Percentiles rank a stretch among this genome's conserved stretches.
Conservation (phyloP, 1,140 invertebrate species). For the Drosophila pallidifrons region DNA sequence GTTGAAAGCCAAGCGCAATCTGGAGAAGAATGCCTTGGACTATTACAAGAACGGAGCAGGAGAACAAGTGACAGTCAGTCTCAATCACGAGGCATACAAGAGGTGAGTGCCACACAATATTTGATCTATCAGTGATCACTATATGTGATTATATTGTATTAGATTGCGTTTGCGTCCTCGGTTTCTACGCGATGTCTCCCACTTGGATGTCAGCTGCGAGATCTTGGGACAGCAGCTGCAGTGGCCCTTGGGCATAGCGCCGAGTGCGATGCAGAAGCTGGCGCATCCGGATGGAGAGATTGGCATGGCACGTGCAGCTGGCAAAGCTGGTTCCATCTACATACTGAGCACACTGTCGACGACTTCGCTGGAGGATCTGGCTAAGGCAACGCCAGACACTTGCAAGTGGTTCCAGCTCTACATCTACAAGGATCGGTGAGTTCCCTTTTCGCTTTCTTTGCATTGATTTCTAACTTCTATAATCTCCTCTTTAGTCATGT, state of each 20-base stretch:
- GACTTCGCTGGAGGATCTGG: conserved; percentile 95
- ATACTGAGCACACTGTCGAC: conserved; percentile 95
- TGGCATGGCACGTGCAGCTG: conserved; percentile 92
- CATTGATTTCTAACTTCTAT: neutral
- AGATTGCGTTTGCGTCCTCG: conserved; percentile 90
- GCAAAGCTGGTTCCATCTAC: conserved; percentile 90
- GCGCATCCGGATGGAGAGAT: conserved; percentile 95
- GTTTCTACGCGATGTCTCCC: conserved; percentile 91
- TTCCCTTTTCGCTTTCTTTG: too few relatives aligned
- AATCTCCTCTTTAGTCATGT: conserved; percentile 86
- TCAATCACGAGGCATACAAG: conserved; percentile 92
- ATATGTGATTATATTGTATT: neutral
- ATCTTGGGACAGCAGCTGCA: conserved; percentile 89
- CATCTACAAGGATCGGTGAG: conserved; percentile 88
- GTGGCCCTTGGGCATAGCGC: conserved; percentile 95
- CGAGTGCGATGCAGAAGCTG: conserved; percentile 97
- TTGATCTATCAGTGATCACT: neutral
- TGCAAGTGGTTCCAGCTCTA: conserved; percentile 97
- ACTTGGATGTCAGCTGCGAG: conserved; percentile 88
- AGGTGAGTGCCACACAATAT: conserved; percentile 9
- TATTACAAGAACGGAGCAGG: conserved; percentile 96
- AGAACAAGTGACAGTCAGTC: conserved; percentile 90
- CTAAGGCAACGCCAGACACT: conserved; percentile 89
- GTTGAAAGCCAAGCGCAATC: conserved; percentile 87
- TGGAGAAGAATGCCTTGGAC: conserved; percentile 91